Percentiles rank a stretch among this genome's conserved stretches.
phyloP scores from a whole-genome alignment of 2,888 invertebrate species.

The Lumbricus terrestris region DNA sequence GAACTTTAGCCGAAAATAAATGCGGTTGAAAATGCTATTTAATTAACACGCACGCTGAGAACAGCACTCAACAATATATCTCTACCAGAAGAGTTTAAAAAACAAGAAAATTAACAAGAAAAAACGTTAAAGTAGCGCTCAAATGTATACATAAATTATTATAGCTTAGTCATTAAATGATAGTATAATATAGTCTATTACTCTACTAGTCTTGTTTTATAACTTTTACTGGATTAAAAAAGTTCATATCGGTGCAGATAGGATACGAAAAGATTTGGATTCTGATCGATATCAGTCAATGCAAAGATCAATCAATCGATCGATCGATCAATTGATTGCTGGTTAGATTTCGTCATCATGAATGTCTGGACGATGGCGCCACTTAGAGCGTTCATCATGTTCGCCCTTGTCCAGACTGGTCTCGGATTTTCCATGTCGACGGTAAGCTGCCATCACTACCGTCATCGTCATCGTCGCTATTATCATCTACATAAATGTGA shows the following conservation, averaged over 20 bases:
- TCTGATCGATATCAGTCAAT: background rate
- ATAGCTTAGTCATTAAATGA: background rate
- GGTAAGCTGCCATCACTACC: background rate
- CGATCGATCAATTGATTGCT: too few relatives aligned
- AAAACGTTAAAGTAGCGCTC: too few relatives aligned
- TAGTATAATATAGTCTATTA: background rate
- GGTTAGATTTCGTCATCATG: background rate
- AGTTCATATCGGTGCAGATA: background rate
- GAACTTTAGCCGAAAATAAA: background rate
- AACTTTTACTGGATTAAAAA: background rate
- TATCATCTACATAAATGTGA: too few relatives aligned
- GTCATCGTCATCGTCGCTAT: background rate
- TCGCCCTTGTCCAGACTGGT: background rate
- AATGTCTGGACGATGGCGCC: background rate
- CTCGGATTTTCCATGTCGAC: constrained; percentile 8
- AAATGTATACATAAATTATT: too few relatives aligned
- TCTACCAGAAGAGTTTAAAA: background rate
- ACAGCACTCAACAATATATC: background rate
- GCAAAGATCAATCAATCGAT: background rate
- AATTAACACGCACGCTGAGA: background rate
- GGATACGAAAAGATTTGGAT: background rate
- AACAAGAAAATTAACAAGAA: too few relatives aligned
- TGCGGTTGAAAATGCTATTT: background rate
- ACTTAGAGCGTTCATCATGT: background rate
- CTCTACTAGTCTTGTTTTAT: background rate